These are phyloP conservation scores for Leucophenga maculata DNA, from an alignment of 2,888 invertebrate species.

Conservation along the genomic window DNA sequence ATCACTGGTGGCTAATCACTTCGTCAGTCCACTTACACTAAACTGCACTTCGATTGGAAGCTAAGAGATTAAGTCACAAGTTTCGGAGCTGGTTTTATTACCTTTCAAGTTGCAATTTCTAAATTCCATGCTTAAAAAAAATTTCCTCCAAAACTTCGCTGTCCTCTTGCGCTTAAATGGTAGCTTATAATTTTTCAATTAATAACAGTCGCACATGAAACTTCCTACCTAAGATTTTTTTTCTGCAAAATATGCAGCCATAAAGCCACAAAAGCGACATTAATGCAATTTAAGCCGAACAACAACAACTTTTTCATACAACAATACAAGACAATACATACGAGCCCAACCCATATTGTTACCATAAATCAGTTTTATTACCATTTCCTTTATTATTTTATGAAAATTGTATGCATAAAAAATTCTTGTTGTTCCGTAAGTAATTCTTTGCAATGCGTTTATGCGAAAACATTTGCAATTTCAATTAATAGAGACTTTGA, in stretches of 20 bases:
- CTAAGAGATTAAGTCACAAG: too few relatives aligned
- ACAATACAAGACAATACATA: background rate
- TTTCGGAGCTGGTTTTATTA: too few relatives aligned
- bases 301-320: background rate
- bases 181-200: conserved; percentile 59
- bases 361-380: conserved; percentile 59
- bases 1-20: too few relatives aligned
- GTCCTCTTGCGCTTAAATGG: background rate
- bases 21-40: too few relatives aligned
- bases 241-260: background rate
- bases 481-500: conserved; percentile 54
- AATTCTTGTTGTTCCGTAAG: conserved; percentile 36
- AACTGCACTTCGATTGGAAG: too few relatives aligned
- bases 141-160: too few relatives aligned
- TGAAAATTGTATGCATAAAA: conserved; percentile 55
- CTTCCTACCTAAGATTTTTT: too few relatives aligned
- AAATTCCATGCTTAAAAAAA: too few relatives aligned
- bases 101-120: too few relatives aligned
- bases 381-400: conserved; percentile 51
- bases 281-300: background rate
- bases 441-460: too few relatives aligned
- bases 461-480: conserved; percentile 59
- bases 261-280: background rate
- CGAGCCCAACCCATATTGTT: conserved; percentile 52
- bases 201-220: conserved; percentile 50